Conservation (phyloP, 1,140 invertebrate genomes). For the Antheraea mylitta region DNA sequence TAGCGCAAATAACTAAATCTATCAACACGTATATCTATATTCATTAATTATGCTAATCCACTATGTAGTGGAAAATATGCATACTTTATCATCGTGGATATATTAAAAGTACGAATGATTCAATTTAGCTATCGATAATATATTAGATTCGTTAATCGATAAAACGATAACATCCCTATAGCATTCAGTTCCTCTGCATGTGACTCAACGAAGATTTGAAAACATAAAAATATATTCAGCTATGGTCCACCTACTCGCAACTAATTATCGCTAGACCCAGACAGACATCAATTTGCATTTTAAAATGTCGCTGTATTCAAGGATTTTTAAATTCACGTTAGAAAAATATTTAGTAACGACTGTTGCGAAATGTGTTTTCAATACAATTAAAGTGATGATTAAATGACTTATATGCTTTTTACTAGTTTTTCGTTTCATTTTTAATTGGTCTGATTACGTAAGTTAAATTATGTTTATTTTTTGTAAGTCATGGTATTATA, state of each 20-base stretch:
- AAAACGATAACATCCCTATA: neutral
- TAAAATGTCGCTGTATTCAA: conserved; percentile 30
- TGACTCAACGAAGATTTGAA: neutral
- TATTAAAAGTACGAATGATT: no score
- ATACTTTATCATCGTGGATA: no score
- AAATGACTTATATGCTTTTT: neutral
- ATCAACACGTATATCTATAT: no score
- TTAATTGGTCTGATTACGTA: neutral
- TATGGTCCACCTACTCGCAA: conserved; percentile 16
- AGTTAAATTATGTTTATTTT: no score
- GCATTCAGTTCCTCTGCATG: neutral
- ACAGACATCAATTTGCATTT: conserved; percentile 29
- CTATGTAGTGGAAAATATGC: no score
- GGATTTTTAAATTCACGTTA: conserved; percentile 18
- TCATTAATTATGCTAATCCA: no score
- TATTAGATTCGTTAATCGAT: neutral
- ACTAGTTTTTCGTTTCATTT: neutral
- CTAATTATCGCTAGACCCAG: conserved; percentile 27
- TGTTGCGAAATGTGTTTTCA: conserved; percentile 9
- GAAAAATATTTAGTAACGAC: conserved; percentile 18
- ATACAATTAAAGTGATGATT: neutral
- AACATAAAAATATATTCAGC: conserved; percentile 13
- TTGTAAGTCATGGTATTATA: no score
- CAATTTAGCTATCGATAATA: no score
- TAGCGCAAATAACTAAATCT: no score